Evolutionary conservation across 2,888 invertebrate genomes (phyloP), one percentile per base, ranked within the genome.

Genomic region (Anodontia alba): DNA sequence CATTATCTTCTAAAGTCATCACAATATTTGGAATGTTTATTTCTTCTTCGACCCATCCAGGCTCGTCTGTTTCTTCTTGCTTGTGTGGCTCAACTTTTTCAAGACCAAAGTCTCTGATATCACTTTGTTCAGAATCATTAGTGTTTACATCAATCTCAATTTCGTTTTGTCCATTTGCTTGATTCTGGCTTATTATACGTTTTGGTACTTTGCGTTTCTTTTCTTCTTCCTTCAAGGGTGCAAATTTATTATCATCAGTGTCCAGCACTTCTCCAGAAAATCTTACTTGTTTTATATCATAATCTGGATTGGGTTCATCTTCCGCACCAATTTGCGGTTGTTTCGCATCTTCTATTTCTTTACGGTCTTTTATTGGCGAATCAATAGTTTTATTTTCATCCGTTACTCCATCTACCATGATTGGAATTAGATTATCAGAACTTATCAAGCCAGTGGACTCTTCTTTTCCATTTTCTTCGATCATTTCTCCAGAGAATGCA

Each of bases 281-380:
- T 29, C 90, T 67, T 17, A 91, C 91, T 69, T 85, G 88, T 78
- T 91, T 91, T 10, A 83, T 81, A 36, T 89, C 81, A 73, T 91
- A 91, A 70, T 91, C 91, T 1, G 90, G 88, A 54, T 87, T 79
- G 0, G 90, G 91, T 78, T 90, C 91, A 8, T 87, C 85, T 2
- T 71, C 12, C 1, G 23, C 29, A 7, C 12, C 8, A 5, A 3
- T 54, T 26, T 23, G 29, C 5, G 7, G 5, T 8, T 8, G 5
- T 8, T 38, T 5, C 38, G 12, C 7, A 33, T 38, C 33, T 31
- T 3, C 31, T 33, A 36, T 73, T 36, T 1, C 17, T 12, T 12
- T 38, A 12, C 7, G 7, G 12, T 38, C 12, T 76, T 73, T 26
- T 57, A 57, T 23, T 3, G 8, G 12, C 23, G 54, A 31, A 17